Evolutionary conservation across 2,888 invertebrate species (phyloP), one percentile per base, ranked within the genome.

Genomic region (Elmis aenea): DNA sequence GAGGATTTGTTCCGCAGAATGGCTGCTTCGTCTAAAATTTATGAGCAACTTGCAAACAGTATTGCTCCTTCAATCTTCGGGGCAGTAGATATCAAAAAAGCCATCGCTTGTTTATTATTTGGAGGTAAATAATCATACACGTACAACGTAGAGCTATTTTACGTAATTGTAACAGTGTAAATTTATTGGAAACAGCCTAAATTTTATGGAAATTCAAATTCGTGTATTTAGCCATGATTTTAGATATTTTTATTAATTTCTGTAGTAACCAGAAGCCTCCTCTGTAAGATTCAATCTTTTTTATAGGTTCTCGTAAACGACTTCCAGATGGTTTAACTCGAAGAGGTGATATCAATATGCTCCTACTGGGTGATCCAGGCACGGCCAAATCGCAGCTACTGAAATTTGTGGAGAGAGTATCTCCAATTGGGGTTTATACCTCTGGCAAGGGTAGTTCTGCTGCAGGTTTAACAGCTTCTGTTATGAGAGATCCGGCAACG

Each of bases 361-460:
- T 99, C 8, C 73, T 99, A 41, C 73, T 99, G 14, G 99, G 99
- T 23, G 99, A 99, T 72, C 99, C 99, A 1, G 99, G 99, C 57
- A 99, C 99, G 1, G 99, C 99, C n/a, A 99, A 99, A 67, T 95
- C 95, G 1, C 99, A 99, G 64, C 71, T 99, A 37, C 71, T 99
- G 5, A 99, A 99, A 70, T 99, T 99, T 62, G 96, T 95, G 0
- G 96, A 99, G 67, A 85, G 83, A 56, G 93, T 92, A 11, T 77
- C 95, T 0, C 96, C 95, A 0, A 87, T 96, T 52, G 92, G 86
- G 0, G 90, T 95, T 2, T 99, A 99, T 64, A 99, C 97, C 0
- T 97, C 96, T 0, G 99, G 99, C n/a, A 99, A 99, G 70, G 99
- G 99, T 2, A 95, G 95, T 48, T 96, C 95, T 56, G 99, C 99